Percentiles rank a stretch among this genome's conserved stretches.
phyloP scores from a whole-genome alignment of 1,140 invertebrate species.

The Harpegnathos saltator region DNA sequence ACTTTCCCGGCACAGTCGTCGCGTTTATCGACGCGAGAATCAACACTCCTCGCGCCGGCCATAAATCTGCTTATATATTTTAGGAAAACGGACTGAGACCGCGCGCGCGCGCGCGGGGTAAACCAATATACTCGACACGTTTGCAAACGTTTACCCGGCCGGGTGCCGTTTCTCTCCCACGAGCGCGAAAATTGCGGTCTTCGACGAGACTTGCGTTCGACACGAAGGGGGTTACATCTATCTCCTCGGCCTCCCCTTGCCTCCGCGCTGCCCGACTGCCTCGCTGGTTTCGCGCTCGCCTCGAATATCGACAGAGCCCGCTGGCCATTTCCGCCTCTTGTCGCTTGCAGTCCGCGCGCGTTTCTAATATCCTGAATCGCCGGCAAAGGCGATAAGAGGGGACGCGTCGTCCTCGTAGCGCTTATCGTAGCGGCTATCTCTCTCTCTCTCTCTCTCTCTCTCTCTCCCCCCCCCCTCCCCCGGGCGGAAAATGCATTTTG shows the following conservation, averaged over 20 bases:
- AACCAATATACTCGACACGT: too few relatives aligned
- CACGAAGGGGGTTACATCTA: slow-evolving; percentile 26
- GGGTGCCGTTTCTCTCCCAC: not conserved
- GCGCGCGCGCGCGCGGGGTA: too few relatives aligned
- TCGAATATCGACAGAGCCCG: slow-evolving; percentile 23
- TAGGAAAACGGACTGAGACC: too few relatives aligned
- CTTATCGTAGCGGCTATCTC: too few relatives aligned
- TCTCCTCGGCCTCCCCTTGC: not conserved
- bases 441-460: slow-evolving; percentile 35
- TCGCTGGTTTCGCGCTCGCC: slow-evolving; percentile 37
- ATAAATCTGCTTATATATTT: too few relatives aligned
- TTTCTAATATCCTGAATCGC: slow-evolving; percentile 79
- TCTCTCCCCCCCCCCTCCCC: too few relatives aligned
- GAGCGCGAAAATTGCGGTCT: slow-evolving; percentile 22
- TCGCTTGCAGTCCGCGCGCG: slow-evolving; percentile 75
- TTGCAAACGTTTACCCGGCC: too few relatives aligned
- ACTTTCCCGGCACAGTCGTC: too few relatives aligned
- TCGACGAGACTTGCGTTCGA: not conserved
- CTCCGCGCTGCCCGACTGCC: slow-evolving; percentile 1
- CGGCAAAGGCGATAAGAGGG: slow-evolving; percentile 52
- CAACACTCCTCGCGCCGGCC: too few relatives aligned
- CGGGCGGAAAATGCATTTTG: slow-evolving; percentile 20
- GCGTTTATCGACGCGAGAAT: too few relatives aligned
- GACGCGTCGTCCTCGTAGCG: too few relatives aligned
- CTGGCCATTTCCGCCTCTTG: slow-evolving; percentile 62